Percentiles rank a stretch among this genome's conserved stretches.
Conservation (phyloP, 2,113 vertebrate species). For the Megalops atlanticus region DNA sequence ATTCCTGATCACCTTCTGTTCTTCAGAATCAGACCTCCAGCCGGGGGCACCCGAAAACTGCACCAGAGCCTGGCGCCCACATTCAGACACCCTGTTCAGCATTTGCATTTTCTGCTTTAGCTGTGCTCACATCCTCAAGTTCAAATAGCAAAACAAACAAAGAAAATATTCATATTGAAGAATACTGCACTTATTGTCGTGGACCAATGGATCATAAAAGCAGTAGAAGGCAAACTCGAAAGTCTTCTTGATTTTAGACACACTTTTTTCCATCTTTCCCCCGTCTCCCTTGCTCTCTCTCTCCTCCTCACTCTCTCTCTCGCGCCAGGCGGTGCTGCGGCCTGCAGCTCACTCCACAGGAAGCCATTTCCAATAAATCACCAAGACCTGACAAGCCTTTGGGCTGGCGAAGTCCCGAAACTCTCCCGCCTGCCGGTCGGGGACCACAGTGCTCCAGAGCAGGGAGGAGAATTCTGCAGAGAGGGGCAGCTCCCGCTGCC, state of each 20-base stretch:
- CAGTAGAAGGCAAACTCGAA: background rate
- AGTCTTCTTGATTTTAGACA: background rate
- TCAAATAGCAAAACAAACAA: too few species aligned
- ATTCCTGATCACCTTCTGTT: too few species aligned
- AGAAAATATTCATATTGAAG: too few species aligned
- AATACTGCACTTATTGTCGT: too few species aligned
- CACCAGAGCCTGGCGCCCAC: too few species aligned
- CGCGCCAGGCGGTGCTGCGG: background rate
- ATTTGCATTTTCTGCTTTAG: too few species aligned
- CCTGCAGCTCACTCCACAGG: conserved; percentile 23
- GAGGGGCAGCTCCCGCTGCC: background rate
- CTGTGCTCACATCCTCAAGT: too few species aligned
- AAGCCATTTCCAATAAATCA: conserved; percentile 39
- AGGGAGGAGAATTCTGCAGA: background rate
- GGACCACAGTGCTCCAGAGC: background rate
- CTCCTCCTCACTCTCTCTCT: background rate
- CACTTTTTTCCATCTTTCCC: background rate
- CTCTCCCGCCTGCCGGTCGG: background rate
- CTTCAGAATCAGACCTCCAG: too few species aligned
- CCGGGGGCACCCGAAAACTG: too few species aligned
- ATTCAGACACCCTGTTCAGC: too few species aligned
- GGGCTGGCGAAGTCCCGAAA: conserved; percentile 15
- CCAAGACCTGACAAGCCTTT: conserved; percentile 24
- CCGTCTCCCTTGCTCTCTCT: background rate
- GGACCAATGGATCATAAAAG: background rate